Base-by-base conservation (phyloP, 2,113 vertebrate genomes). In the Phodopus roborovskii region DNA sequence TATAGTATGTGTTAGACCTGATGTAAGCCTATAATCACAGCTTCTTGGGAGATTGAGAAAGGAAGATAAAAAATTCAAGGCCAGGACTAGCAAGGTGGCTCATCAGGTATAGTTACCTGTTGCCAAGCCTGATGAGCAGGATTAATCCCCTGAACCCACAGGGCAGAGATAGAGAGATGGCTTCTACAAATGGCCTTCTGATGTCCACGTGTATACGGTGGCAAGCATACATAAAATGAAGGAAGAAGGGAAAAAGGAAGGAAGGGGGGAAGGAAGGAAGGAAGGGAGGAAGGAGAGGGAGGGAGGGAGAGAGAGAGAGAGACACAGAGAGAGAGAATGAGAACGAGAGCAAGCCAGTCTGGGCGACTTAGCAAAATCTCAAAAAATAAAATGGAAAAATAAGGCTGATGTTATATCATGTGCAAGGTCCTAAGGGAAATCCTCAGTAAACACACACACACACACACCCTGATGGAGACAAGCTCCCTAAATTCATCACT, bases 201-300 rank as follows among this genome's bases (percentile, higher is more conserved):
- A 42, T 26, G 7, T 24, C 71, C 71, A 73, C n/a, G 22, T 73
- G 22, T 11, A 74, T 24, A 74, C 39, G 24, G 71, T 42, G 39
- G 39, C 22, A 24, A 42, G 19, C 71, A 73, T 39, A 39, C n/a
- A 42, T 42, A 20, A 74, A 42, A 42, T n/a, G 22, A 26, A 42
- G 3, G 39, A 42, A 4, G 45, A 42, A 42, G 39, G 9, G 20
- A 33, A 28, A 17, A 19, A 39, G 8, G 36, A 8, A 4, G 19
- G 70, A 5, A 10, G 22, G n/a, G 7, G 4, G 11, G 6, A 8
- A 39, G 33, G n/a, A 13, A 9, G 8, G 33, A n/a, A 16, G 1
- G 64, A 33, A 16, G n/a, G 48, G 39, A 22, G 24, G 6, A 36
- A 28, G 11, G 16, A 19, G 5, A 17, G 16, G 19, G 36, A 36